Evolutionary conservation across 2,797 vertebrate genomes (phyloP), one percentile per base, ranked within the genome.

Genomic region (Channallabes apus): DNA sequence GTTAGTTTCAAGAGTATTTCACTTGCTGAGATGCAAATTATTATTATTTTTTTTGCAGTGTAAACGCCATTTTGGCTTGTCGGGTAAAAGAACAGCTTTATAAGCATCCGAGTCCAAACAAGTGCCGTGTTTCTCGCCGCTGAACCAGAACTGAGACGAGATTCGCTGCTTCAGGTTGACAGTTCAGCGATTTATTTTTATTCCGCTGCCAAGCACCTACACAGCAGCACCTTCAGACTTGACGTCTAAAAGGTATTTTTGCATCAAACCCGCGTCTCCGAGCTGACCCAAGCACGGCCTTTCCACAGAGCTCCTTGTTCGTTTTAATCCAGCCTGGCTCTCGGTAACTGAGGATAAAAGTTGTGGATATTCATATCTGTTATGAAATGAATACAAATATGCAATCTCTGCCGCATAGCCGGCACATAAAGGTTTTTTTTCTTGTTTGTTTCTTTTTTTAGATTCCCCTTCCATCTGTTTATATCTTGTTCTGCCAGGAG

Each of bases 151-250:
- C 86, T 64, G 82, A 83, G 80, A 51, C 11, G 15, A 58, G 12
- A 64, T 51, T 51, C 27, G 0, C 67, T 64, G 56, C 83, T 88
- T 68, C 76, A 73, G 80, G 76, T 82, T 89, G 86, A 88, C 77
- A 79, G 86, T 85, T 81, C 80, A 86, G 86, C 83, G 83, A 82
- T 85, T 89, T 85, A 76, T 88, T 83, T 87, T 82, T 85, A 83
- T 86, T 81, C 83, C 69, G 20, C 80, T 71, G 86, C 78, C 85
- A 78, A 73, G 83, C 62, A 73, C 77, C 22, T 29, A n/a, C 64
- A 46, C 78, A 82, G 51, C 72, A 38, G 72, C 73, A 64, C 86
- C 77, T 73, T 87, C 64, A 86, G 76, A 75, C 68, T 51, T 29
- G 32, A 27, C 68, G 1, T 73, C 68, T 69, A 41, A 84, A 78